Conservation (phyloP, 1,140 invertebrate species). For the Drosophila asahinai region DNA sequence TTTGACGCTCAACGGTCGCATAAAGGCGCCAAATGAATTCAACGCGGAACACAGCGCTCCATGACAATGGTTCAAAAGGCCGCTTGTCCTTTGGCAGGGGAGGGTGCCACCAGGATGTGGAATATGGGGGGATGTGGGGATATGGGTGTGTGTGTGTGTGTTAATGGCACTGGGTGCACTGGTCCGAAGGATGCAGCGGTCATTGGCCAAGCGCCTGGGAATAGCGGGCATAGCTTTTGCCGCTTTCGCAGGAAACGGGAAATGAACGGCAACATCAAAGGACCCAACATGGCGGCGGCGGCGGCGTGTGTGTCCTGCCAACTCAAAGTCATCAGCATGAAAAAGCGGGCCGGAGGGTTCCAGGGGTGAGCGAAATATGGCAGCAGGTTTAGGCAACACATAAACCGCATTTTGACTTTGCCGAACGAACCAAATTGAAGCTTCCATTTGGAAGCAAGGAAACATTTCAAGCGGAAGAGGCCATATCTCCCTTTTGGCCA, state of each 20-base stretch:
- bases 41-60: neutral
- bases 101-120: neutral
- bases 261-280: constrained; percentile 44
- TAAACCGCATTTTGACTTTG: constrained; percentile 7
- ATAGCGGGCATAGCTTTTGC: constrained; percentile 8
- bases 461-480: constrained; percentile 12
- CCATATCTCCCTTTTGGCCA: neutral
- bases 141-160: neutral
- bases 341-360: constrained; percentile 1
- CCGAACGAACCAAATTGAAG: constrained; percentile 2
- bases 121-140: no score
- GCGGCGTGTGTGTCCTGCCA: constrained; percentile 20
- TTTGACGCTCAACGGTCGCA: constrained; percentile 31
- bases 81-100: constrained; percentile 10
- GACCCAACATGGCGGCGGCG: constrained; percentile 27
- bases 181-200: constrained; percentile 34
- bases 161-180: constrained; percentile 7
- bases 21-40: constrained; percentile 36
- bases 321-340: constrained; percentile 43
- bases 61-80: constrained; percentile 29
- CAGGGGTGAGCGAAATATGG: constrained; percentile 6
- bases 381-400: constrained; percentile 19
- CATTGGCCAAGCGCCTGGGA: constrained; percentile 30
- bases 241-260: constrained; percentile 9
- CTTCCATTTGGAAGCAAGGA: constrained; percentile 19